A percentile compares a stretch with the other conserved stretches of the same genome.
phyloP scores from a whole-genome alignment of 2,888 invertebrate genomes.

The Hecatera dysodea region DNA sequence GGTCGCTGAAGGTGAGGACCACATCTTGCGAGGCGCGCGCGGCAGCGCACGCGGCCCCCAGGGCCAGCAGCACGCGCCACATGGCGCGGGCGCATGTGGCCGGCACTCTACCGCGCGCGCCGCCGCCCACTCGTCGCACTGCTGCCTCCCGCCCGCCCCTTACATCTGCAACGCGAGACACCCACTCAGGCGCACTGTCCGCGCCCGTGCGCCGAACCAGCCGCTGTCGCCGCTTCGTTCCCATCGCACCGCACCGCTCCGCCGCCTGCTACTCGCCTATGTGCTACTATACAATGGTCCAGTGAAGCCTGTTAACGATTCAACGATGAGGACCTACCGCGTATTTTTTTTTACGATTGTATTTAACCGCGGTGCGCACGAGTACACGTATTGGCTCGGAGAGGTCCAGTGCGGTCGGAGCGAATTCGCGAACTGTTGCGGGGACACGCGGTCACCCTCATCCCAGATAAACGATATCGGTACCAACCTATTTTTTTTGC shows the following conservation, averaged over 20 bases:
- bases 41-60: constrained; percentile 90
- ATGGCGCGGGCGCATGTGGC: constrained; percentile 89
- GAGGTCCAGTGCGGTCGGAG: constrained; percentile 90
- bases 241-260: constrained; percentile 89
- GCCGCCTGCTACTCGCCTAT: constrained; percentile 78
- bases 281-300: constrained; percentile 70
- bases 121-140: constrained; percentile 81
- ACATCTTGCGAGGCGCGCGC: constrained; percentile 92
- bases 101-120: constrained; percentile 86
- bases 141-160: constrained; percentile 81
- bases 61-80: constrained; percentile 91
- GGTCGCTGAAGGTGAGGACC: constrained; percentile 93
- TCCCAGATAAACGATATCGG: constrained; percentile 79
- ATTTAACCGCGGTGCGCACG: constrained; percentile 76
- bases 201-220: constrained; percentile 74
- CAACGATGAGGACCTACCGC: constrained; percentile 74
- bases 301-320: constrained; percentile 76
- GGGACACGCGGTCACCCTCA: constrained; percentile 83
- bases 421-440: constrained; percentile 84
- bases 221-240: constrained; percentile 80
- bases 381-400: constrained; percentile 84
- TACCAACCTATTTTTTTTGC: constrained; percentile 82
- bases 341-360: constrained; percentile 65
- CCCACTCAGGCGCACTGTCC: constrained; percentile 86
- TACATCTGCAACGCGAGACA: constrained; percentile 90